A percentile compares a stretch with the other conserved stretches of the same genome.
phyloP scores from a whole-genome alignment of 2,888 invertebrate species.

The Calephelis perditalis region DNA sequence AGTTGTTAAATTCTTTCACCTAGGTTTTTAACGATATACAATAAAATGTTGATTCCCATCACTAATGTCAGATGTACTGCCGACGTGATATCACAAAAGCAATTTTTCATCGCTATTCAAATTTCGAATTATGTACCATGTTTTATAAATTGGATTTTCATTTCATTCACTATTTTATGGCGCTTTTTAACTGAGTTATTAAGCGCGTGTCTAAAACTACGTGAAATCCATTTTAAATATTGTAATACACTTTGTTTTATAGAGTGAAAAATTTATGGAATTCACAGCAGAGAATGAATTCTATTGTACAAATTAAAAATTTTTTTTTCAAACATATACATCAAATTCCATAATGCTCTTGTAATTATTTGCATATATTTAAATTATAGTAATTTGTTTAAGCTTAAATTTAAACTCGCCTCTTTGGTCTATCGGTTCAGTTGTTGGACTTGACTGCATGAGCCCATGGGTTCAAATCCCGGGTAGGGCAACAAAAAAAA shows the following conservation, averaged over 20 bases:
- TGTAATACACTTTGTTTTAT: conserved; percentile 7
- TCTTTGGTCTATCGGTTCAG: no score
- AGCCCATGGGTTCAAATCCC: no score
- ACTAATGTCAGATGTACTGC: background rate
- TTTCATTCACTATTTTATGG: conserved; percentile 12
- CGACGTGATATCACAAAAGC: conserved; percentile 12
- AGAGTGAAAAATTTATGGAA: background rate
- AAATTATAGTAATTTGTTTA: no score
- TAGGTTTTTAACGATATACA: no score
- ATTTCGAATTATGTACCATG: conserved; percentile 10
- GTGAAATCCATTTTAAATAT: conserved; percentile 6
- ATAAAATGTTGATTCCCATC: background rate
- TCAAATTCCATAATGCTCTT: background rate
- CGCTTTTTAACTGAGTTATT: conserved; percentile 13
- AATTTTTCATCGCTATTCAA: conserved; percentile 12
- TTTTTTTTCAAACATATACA: background rate
- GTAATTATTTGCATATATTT: background rate
- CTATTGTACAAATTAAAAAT: background rate
- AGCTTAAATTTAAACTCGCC: no score
- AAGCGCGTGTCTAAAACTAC: conserved; percentile 11
- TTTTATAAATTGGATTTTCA: conserved; percentile 13
- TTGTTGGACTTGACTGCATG: no score
- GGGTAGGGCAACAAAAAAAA: no score
- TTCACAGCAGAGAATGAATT: background rate
- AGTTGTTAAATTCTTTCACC: no score